These are phyloP conservation scores for Neria commutata DNA, from an alignment of 2,888 invertebrate genomes.

Conservation along the genomic window DNA sequence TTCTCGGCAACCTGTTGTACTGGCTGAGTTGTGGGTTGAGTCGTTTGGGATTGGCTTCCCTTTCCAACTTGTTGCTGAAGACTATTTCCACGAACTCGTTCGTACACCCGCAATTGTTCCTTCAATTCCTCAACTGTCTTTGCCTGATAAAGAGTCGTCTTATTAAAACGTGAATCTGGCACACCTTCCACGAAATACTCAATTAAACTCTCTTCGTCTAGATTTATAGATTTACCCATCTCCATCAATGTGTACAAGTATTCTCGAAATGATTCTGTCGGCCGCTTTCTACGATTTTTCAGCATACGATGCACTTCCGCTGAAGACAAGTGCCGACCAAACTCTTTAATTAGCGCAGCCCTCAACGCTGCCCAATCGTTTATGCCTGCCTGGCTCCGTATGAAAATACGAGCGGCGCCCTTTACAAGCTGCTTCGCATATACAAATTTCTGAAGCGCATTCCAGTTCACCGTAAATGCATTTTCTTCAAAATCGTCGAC, in stretches of 20 bases:
- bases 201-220: neutral
- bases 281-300: neutral
- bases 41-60: too few relatives aligned
- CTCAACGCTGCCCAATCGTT: neutral
- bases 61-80: too few relatives aligned
- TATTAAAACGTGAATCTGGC: neutral
- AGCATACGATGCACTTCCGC: conserved; percentile 2
- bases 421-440: too few relatives aligned
- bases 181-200: conserved; percentile 4
- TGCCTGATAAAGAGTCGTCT: neutral
- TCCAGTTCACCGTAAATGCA: too few relatives aligned
- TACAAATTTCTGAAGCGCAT: too few relatives aligned
- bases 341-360: conserved; percentile 1
- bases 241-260: neutral
- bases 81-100: too few relatives aligned
- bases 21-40: too few relatives aligned
- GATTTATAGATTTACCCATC: neutral
- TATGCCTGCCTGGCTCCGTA: too few relatives aligned
- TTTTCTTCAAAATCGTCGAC: too few relatives aligned
- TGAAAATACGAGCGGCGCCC: too few relatives aligned
- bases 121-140: neutral
- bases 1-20: too few relatives aligned
- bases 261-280: neutral
- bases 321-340: neutral
- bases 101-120: too few relatives aligned